Conservation (phyloP, 2,113 vertebrate species). For the Malaclemys terrapin region DNA sequence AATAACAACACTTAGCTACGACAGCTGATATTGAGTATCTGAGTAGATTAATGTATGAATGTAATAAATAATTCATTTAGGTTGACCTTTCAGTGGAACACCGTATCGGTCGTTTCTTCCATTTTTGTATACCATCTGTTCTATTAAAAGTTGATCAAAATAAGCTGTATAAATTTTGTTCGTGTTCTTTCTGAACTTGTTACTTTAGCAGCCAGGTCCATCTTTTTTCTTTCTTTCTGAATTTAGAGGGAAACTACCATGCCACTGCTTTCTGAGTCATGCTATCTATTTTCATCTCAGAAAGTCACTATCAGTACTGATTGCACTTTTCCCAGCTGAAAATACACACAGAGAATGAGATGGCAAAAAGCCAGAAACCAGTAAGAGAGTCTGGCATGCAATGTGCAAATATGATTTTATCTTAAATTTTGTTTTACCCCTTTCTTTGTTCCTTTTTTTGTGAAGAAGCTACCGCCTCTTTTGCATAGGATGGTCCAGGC, state of each 20-base stretch:
- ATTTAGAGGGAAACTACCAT: not conserved
- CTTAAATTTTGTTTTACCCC: not conserved
- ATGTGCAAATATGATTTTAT: slow-evolving; percentile 2
- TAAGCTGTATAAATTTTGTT: slow-evolving; percentile 6
- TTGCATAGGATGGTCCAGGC: not conserved
- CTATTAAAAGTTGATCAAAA: slow-evolving; percentile 52
- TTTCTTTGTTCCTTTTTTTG: not conserved
- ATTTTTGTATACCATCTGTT: slow-evolving; percentile 16
- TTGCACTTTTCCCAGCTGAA: slow-evolving; percentile 55
- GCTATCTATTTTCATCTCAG: slow-evolving; percentile 57
- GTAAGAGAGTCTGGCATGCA: not conserved
- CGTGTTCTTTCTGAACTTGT: slow-evolving; percentile 6
- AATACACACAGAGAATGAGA: slow-evolving; percentile 37
- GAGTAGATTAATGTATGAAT: slow-evolving; percentile 7
- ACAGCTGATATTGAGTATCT: slow-evolving; percentile 9
- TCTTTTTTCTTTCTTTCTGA: not conserved
- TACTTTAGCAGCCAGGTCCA: not conserved
- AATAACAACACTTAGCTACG: slow-evolving; percentile 41
- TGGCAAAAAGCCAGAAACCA: slow-evolving; percentile 27
- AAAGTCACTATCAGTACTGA: slow-evolving; percentile 51
- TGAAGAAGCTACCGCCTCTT: not conserved
- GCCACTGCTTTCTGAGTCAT: slow-evolving; percentile 23
- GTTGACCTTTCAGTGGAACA: slow-evolving; percentile 15
- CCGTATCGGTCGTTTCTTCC: not conserved
- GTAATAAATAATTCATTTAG: slow-evolving; percentile 32